These are phyloP conservation scores for Thamnophis sirtalis DNA, from an alignment of 2,113 vertebrate species.

Conservation along the genomic window DNA sequence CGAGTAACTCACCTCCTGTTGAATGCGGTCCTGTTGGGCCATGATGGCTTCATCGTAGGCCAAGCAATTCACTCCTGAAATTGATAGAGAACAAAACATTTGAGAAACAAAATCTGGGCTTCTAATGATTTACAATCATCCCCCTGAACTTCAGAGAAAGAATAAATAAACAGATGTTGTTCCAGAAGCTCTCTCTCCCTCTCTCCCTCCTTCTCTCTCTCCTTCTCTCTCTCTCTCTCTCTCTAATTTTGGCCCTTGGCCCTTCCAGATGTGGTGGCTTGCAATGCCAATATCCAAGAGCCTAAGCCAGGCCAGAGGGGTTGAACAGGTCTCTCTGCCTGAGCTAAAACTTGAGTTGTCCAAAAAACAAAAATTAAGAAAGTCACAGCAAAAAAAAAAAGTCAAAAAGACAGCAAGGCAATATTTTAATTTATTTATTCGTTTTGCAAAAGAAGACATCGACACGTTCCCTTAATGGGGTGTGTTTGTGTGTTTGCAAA, in stretches of 20 bases:
- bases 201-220: background rate
- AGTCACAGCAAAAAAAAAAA: background rate
- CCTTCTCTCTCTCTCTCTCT: background rate
- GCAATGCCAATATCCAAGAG: background rate
- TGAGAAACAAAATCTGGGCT: too few species aligned
- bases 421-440: background rate
- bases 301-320: background rate
- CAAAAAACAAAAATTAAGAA: background rate
- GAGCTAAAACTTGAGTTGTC: background rate
- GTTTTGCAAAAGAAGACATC: background rate
- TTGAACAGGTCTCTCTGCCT: background rate
- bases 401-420: background rate
- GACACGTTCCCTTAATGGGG: background rate
- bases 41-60: slow-evolving; percentile 92
- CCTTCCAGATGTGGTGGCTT: background rate
- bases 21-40: slow-evolving; percentile 91
- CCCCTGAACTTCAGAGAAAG: background rate
- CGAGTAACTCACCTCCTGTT: slow-evolving; percentile 82
- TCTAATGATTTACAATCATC: background rate
- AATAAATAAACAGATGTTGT: background rate
- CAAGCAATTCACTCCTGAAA: slow-evolving; percentile 84
- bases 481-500: background rate
- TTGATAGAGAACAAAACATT: background rate
- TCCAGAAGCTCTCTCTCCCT: background rate
- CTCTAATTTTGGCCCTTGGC: background rate